Conservation (phyloP, 2,113 vertebrate genomes). For the Neofelis nebulosa region DNA sequence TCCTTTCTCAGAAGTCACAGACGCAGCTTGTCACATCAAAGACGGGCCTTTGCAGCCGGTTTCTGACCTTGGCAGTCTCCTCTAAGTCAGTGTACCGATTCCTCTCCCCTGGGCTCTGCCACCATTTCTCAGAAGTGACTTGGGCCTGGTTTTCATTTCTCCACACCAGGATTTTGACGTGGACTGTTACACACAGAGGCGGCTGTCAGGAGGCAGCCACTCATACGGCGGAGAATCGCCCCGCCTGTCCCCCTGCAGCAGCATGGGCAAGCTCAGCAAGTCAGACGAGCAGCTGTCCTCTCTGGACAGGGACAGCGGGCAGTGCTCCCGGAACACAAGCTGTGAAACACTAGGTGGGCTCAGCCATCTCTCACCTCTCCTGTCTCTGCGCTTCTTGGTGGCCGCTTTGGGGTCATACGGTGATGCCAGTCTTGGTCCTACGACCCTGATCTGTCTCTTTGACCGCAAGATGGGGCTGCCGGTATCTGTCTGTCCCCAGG, state of each 20-base stretch:
- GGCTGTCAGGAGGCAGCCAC: slow-evolving; percentile 96
- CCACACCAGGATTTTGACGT: slow-evolving; percentile 91
- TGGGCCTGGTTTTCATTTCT: neutral
- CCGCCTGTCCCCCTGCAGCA: slow-evolving; percentile 95
- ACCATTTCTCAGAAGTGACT: neutral
- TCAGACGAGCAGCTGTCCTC: slow-evolving; percentile 98
- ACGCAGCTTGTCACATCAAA: rapidly evolving
- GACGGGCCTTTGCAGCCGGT: neutral
- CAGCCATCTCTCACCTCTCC: rapidly evolving
- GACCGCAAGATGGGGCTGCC: neutral
- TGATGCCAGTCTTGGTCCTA: rapidly evolving
- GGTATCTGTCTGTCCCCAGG: neutral
- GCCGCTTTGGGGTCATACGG: neutral
- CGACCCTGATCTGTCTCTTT: neutral
- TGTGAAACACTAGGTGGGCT: slow-evolving; percentile 97
- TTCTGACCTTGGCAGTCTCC: neutral
- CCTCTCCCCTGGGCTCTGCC: neutral
- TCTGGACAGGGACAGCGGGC: slow-evolving; percentile 96
- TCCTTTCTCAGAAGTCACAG: neutral
- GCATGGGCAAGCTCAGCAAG: slow-evolving; percentile 98
- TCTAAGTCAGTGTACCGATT: rapidly evolving
- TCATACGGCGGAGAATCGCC: slow-evolving; percentile 96
- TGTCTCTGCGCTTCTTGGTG: rapidly evolving
- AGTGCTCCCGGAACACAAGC: slow-evolving; percentile 99
- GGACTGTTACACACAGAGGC: slow-evolving; percentile 93